Evolutionary conservation across 2,888 invertebrate genomes (phyloP), one percentile per base, ranked within the genome.

Genomic region (Eucera pruinosa): DNA sequence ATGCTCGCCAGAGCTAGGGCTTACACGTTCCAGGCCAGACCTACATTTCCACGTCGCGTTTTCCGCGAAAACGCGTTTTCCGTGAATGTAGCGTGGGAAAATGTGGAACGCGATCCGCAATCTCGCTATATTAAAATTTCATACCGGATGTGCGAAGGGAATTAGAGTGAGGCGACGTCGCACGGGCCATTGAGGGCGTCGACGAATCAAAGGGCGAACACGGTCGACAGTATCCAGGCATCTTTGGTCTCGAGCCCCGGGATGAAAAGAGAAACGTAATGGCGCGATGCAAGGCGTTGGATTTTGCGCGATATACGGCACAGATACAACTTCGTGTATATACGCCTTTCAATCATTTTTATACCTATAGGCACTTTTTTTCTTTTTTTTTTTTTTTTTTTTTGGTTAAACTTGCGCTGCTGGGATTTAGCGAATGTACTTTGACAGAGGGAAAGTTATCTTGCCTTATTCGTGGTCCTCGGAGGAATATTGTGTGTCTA

Each of bases 61-160:
- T 61, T 52, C 58, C 67, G 41, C 33, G 36, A 57, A 55, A 33
- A 30, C 57, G 57, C 30, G 50, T 27, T 30, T 30, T 25, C n/a
- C 11, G 52, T 66, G 73, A 66, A 75, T 73, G 73, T n/a, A 13
- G 25, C 41, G 52, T n/a, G 20, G 50, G 54, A 60, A 48, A 61
- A 73, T 60, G 60, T 66, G 73, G 73, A 54, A 47, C 65, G 75
- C 65, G 75, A 73, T 48, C 73, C 60, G 73, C 75, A 73, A 73
- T 75, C 73, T 48, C 60, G 54, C 41, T 60, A 61, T 75, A 75
- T 75, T 72, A 75, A 75, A 75, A 75, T 72, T 75, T 75, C 73
- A 66, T 65, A 55, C 25, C 47, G 47, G 52, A 48, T 48, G 60
- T 33, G 75, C 58, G 65, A 60, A 47, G 54, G 65, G 75, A 73